Percentiles rank a stretch among this genome's conserved stretches.
Evolutionary conservation across 2,113 vertebrate genomes (phyloP).

Genomic region (Serilophus lunatus): DNA sequence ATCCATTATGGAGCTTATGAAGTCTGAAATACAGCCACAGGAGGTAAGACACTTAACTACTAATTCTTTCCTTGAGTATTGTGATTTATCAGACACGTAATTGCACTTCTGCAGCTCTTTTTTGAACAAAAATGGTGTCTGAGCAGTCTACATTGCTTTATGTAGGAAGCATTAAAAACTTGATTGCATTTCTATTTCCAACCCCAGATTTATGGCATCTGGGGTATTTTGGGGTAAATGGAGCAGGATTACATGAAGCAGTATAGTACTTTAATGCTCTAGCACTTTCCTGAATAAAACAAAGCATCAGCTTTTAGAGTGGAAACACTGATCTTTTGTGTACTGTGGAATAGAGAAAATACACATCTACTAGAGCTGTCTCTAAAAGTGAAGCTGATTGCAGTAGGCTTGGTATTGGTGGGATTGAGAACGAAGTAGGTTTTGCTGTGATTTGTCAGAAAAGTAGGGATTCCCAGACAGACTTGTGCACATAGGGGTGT

Average conservation of each 20-base stretch:
- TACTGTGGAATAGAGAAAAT: not conserved
- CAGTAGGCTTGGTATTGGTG: not conserved
- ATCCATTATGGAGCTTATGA: slow-evolving; percentile 65
- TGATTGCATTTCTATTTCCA: not conserved
- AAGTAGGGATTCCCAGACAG: not conserved
- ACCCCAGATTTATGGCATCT: not conserved
- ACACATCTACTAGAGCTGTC: not conserved
- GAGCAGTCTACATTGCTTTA: not conserved
- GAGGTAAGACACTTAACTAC: slow-evolving; percentile 76
- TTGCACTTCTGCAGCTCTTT: not conserved
- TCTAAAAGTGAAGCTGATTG: not conserved
- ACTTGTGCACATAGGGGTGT: not conserved
- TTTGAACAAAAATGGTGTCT: not conserved
- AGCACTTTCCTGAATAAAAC: not conserved
- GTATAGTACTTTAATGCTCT: not conserved
- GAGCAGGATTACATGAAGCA: not conserved
- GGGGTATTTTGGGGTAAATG: not conserved
- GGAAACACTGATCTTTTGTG: not conserved
- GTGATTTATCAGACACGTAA: not conserved
- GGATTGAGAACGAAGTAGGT: not conserved
- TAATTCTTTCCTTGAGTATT: not conserved
- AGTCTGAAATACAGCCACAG: slow-evolving; percentile 78
- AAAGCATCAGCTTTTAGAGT: not conserved
- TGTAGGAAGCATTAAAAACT: not conserved
- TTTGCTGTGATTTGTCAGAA: not conserved